Percentiles rank a stretch among this genome's conserved stretches.
Conservation (phyloP, 2,113 vertebrate species). For the Perca flavescens region DNA sequence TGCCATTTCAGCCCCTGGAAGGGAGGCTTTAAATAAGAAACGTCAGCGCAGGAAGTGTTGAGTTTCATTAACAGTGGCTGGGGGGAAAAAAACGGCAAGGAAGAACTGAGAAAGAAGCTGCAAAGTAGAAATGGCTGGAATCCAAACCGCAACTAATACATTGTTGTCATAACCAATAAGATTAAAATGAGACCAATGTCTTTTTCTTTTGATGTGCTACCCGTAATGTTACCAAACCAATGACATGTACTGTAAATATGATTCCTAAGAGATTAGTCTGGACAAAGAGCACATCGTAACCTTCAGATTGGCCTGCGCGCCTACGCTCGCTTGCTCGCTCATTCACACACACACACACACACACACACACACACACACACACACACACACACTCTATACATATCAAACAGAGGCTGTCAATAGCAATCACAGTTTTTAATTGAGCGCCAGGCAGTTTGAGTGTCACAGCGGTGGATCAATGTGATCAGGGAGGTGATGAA, state of each 20-base stretch:
- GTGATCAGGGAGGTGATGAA: slow-evolving; percentile 35
- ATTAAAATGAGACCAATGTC: neutral
- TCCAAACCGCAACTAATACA: neutral
- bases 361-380: neutral
- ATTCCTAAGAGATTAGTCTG: neutral
- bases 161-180: neutral
- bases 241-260: neutral
- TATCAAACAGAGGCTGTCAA: slow-evolving; percentile 6
- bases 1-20: neutral
- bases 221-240: neutral
- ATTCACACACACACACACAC: neutral
- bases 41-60: neutral
- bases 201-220: neutral
- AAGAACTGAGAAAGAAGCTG: neutral
- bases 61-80: neutral
- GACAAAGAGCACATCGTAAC: neutral
- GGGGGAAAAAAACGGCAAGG: neutral
- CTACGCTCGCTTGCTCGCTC: neutral
- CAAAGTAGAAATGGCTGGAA: neutral
- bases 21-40: neutral
- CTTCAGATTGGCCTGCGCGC: neutral
- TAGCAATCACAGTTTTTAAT: slow-evolving; percentile 36
- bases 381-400: neutral
- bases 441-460: slow-evolving; percentile 5
- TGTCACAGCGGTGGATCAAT: slow-evolving; percentile 15